Evolutionary conservation across 1,140 invertebrate species (phyloP).

Genomic region (Drosophila ohnishii): DNA sequence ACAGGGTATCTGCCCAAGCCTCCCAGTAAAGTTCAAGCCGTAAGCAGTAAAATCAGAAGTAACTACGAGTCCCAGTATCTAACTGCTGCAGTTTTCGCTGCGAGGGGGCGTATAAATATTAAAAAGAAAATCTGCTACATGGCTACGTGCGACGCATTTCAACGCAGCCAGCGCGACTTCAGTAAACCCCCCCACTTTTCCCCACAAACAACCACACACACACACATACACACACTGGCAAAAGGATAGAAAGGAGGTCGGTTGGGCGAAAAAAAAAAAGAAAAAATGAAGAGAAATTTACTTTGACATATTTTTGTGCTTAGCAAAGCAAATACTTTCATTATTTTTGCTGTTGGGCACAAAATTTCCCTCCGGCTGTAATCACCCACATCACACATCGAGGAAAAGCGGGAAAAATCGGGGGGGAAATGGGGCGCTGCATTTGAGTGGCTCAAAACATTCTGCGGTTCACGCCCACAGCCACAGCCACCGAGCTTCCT

Average conservation of each 20-base stretch:
- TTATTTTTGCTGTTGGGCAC: conserved; percentile 80
- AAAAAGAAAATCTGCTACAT: conserved; percentile 70
- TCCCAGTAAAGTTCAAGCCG: conserved; percentile 14
- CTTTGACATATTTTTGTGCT: conserved; percentile 82
- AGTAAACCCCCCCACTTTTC: conserved; percentile 21
- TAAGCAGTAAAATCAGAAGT: conserved; percentile 36
- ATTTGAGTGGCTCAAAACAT: conserved; percentile 48
- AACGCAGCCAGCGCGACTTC: conserved; percentile 54
- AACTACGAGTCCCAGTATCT: conserved; percentile 38
- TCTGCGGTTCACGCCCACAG: conserved; percentile 38
- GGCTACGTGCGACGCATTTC: conserved; percentile 72
- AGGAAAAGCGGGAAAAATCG: conserved; percentile 25
- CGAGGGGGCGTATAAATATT: conserved; percentile 49
- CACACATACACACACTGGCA: conserved; percentile 20
- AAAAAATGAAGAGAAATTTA: conserved; percentile 77
- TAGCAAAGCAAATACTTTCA: conserved; percentile 82
- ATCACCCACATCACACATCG: conserved; percentile 30
- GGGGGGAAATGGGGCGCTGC: conserved; percentile 9
- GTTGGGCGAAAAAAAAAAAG: conserved; percentile 20
- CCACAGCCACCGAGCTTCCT: background rate
- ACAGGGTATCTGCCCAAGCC: conserved; percentile 5
- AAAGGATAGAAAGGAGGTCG: conserved; percentile 35
- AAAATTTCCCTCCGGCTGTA: conserved; percentile 61
- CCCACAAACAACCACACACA: conserved; percentile 6
- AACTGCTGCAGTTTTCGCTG: conserved; percentile 41